phyloP scores from a whole-genome alignment of 2,113 vertebrate species.

The Coracopsis vasa region DNA sequence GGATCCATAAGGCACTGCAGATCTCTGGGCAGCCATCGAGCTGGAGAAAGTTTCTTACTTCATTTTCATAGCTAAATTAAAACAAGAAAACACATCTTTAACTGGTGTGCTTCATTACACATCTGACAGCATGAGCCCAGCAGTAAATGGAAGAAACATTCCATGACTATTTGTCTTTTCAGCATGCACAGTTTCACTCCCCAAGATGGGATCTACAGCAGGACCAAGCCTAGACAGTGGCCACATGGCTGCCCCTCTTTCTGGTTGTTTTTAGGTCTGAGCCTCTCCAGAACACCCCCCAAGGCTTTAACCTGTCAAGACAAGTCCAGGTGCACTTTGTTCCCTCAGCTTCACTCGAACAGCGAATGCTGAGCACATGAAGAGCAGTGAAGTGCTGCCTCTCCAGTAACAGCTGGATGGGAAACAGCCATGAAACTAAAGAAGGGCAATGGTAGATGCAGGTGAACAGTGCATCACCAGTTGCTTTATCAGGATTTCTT shows the following conservation, averaged over 20 bases:
- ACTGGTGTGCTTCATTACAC: background rate
- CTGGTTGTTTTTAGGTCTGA: background rate
- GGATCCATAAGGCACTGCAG: background rate
- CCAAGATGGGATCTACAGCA: background rate
- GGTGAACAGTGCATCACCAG: background rate
- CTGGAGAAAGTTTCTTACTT: background rate
- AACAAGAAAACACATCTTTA: background rate
- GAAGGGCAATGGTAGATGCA: background rate
- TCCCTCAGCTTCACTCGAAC: background rate
- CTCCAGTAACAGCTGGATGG: background rate
- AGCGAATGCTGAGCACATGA: background rate
- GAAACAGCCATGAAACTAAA: background rate
- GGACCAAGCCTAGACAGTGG: background rate
- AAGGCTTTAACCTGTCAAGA: background rate
- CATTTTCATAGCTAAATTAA: conserved; percentile 43
- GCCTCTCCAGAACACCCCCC: background rate
- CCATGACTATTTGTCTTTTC: background rate
- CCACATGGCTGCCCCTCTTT: background rate
- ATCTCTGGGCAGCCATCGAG: background rate
- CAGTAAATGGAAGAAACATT: background rate
- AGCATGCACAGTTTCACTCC: background rate
- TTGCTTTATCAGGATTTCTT: background rate
- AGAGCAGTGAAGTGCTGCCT: background rate
- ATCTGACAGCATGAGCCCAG: background rate
- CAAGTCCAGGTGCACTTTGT: background rate